Base-by-base conservation (phyloP, 2,113 vertebrate species). In the Ochotona princeps region DNA sequence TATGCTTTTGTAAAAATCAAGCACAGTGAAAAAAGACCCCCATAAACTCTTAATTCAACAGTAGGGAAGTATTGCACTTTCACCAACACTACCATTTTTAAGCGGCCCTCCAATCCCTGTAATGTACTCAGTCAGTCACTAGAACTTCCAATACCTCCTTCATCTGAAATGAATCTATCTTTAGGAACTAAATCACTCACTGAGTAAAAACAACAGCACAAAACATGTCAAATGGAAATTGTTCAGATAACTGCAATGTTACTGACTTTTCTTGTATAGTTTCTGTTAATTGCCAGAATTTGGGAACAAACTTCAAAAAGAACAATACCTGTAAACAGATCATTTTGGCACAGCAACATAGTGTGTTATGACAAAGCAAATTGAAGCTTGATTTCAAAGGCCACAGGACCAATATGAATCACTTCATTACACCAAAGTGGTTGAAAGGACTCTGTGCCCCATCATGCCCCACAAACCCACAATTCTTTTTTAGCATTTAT, bases 341-440 rank as follows among this genome's bases (percentile, higher is more conserved):
- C 60, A 51, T 0, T 94, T 60, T 30, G 57, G 86, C 94, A 65
- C 1, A 49, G 74, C 85, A 95, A 88, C 84, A 21, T 83, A 84
- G 57, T 3, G 72, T 74, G 92, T 49, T 80, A 47, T 96, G 96
- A 97, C 96, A 97, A 96, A 96, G 84, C 54, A 8, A 96, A 96
- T 47, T 76, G 84, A 93, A 93, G 89, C 95, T 91, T 96, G 95
- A 94, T 81, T 84, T 72, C 83, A 94, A 79, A 96, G 92, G 96
- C 94, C 95, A 95, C 25, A 87, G 91, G 92, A 97, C 85, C 96
- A 96, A 97, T 95, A 78, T 87, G 83, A 95, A 96, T 87, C 93
- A 94, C 81, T 97, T 96, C 93, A 96, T 94, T 8, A 89, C 51
- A 96, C 88, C 90, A 89, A 67, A 67, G 57, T 44, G 54, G 87